A percentile compares a stretch with the other conserved stretches of the same genome.
These are phyloP conservation scores for Xestobium rufovillosum DNA, from an alignment of 2,888 invertebrate genomes.

Conservation along the genomic window DNA sequence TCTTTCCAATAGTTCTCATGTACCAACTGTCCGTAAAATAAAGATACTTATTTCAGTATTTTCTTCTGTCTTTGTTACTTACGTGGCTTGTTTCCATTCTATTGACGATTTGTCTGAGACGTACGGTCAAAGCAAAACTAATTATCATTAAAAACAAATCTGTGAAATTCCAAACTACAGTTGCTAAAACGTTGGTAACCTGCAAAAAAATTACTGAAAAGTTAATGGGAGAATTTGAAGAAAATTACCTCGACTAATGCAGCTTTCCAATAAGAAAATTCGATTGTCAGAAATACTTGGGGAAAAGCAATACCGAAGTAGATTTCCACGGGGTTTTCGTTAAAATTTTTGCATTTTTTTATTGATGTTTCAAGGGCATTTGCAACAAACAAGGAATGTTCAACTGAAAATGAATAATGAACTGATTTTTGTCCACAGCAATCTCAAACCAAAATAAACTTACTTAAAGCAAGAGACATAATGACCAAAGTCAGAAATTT, in stretches of 20 bases:
- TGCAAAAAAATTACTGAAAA: conserved; percentile 20
- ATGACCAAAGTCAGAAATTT: background rate
- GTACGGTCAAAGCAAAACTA: conserved; percentile 58
- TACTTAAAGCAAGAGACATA: conserved; percentile 4
- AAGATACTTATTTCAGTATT: too few relatives aligned
- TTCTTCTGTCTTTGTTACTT: too few relatives aligned
- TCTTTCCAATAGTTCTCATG: conserved; percentile 59
- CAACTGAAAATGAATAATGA: conserved; percentile 5
- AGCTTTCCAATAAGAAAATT: conserved; percentile 3
- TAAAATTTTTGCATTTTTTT: conserved; percentile 2
- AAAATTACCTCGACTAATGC: conserved; percentile 5
- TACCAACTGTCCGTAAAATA: too few relatives aligned
- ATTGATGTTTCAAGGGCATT: background rate
- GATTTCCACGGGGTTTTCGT: background rate
- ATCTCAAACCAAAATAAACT: conserved; percentile 1
- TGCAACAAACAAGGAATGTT: conserved; percentile 1
- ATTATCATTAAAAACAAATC: conserved; percentile 67
- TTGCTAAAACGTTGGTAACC: conserved; percentile 51
- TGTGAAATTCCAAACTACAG: conserved; percentile 67
- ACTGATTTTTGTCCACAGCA: conserved; percentile 1
- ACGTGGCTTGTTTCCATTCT: conserved; percentile 27
- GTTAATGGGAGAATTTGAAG: conserved; percentile 4
- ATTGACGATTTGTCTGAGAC: conserved; percentile 49
- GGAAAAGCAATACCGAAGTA: conserved; percentile 6
- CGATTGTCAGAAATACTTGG: background rate